A percentile compares a stretch with the other conserved stretches of the same genome.
phyloP scores from a whole-genome alignment of 2,113 vertebrate species.

The Elaphurus davidianus region DNA sequence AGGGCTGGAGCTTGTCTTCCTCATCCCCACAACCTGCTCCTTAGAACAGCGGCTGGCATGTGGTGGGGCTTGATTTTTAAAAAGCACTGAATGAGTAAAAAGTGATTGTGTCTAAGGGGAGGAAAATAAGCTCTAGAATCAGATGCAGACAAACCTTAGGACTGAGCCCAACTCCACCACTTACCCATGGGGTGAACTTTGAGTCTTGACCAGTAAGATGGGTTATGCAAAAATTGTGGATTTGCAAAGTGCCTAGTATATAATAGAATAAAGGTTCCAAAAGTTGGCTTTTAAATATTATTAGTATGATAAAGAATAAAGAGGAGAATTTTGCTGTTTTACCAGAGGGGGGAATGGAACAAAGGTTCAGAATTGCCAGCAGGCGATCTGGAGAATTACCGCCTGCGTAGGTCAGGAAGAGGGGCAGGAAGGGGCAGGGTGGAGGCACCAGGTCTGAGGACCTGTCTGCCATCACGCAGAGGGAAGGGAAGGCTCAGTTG shows the following conservation, averaged over 20 bases:
- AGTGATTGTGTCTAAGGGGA: neutral
- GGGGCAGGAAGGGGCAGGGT: neutral
- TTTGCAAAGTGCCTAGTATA: neutral
- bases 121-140: neutral
- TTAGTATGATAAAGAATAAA: neutral
- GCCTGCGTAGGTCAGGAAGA: neutral
- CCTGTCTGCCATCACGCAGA: accelerated
- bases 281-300: neutral
- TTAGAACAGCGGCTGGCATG: neutral
- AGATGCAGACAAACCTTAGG: neutral
- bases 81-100: neutral
- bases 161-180: neutral
- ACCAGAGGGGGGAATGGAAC: neutral
- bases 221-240: too few species aligned
- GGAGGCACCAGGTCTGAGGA: neutral
- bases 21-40: neutral
- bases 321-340: neutral
- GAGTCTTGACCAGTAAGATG: neutral
- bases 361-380: neutral
- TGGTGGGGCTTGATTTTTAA: neutral
- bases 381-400: neutral
- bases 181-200: neutral
- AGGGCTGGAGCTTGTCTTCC: neutral
- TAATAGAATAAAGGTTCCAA: neutral
- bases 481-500: neutral